Evolutionary conservation across 2,797 vertebrate genomes (phyloP).

Genomic region (Gymnodraco acuticeps): DNA sequence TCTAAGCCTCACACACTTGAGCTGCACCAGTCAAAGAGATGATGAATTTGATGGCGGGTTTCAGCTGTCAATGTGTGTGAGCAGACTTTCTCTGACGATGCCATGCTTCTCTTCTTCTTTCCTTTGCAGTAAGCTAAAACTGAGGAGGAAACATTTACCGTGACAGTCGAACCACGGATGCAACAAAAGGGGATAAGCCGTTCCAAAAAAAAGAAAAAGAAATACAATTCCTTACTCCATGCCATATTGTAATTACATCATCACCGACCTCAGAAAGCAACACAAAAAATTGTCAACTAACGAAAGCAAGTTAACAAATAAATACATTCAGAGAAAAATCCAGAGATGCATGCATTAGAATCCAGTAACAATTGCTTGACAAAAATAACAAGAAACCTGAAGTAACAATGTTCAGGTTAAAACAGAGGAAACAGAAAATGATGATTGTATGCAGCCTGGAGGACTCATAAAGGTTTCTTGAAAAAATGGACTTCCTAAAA

Average conservation of each 20-base stretch:
- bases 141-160: neutral
- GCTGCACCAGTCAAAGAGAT: conserved; percentile 23
- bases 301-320: conserved; percentile 61
- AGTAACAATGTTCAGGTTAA: conserved; percentile 49
- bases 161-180: conserved; percentile 43
- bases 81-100: conserved; percentile 13
- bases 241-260: conserved; percentile 53
- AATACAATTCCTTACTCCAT: conserved; percentile 27
- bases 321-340: conserved; percentile 70
- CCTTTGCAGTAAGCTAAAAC: conserved; percentile 58
- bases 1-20: conserved; percentile 19
- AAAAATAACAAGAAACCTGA: conserved; percentile 61
- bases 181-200: conserved; percentile 37
- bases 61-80: conserved; percentile 22
- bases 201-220: conserved; percentile 40
- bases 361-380: conserved; percentile 83
- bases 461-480: conserved; percentile 30
- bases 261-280: conserved; percentile 47
- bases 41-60: conserved; percentile 1
- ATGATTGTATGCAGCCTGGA: conserved; percentile 50
- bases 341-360: conserved; percentile 85
- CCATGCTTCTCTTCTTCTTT: conserved; percentile 31
- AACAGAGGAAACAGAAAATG: conserved; percentile 62
- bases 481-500: conserved; percentile 48
- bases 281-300: conserved; percentile 29